These are phyloP conservation scores for Acronicta aceris DNA, from an alignment of 2,888 invertebrate species.

Conservation along the genomic window DNA sequence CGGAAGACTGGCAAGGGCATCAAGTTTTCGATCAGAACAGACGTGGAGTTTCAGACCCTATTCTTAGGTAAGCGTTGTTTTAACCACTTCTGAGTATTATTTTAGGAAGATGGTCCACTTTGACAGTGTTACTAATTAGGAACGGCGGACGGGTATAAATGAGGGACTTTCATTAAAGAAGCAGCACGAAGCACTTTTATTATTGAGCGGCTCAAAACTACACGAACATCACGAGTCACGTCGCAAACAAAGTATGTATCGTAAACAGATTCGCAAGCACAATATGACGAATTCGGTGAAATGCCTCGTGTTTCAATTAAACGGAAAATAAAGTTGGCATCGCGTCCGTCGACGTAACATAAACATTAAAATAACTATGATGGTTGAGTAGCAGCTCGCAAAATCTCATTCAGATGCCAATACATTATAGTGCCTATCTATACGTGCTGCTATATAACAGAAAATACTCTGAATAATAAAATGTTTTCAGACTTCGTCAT, in stretches of 20 bases:
- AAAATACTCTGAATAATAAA: conserved; percentile 29
- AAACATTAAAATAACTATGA: conserved; percentile 80
- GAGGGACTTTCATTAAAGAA: conserved; percentile 35
- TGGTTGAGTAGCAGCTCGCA: conserved; percentile 70
- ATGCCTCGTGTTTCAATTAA: conserved; percentile 81
- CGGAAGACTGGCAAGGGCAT: conserved; percentile 13
- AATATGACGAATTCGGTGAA: conserved; percentile 78
- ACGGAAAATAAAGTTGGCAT: conserved; percentile 81
- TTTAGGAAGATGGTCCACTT: conserved; percentile 20
- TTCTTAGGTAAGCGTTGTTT: conserved; percentile 11
- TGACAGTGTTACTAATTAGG: conserved; percentile 38
- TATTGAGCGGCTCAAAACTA: conserved; percentile 33
- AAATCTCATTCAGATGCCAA: conserved; percentile 75
- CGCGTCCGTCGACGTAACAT: conserved; percentile 74
- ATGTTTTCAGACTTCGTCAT: conserved; percentile 35
- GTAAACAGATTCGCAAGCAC: conserved; percentile 72
- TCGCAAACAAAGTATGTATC: conserved; percentile 68
- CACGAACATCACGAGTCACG: conserved; percentile 59
- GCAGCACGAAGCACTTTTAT: too few relatives aligned
- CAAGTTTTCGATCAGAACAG: conserved; percentile 11
- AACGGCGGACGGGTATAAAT: conserved; percentile 38
- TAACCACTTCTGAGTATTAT: conserved; percentile 11
- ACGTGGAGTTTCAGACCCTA: conserved; percentile 3
- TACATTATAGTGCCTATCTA: conserved; percentile 56
- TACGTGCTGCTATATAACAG: conserved; percentile 23